Conservation (phyloP, 2,888 invertebrate species). For the Napeogenes inachia region DNA sequence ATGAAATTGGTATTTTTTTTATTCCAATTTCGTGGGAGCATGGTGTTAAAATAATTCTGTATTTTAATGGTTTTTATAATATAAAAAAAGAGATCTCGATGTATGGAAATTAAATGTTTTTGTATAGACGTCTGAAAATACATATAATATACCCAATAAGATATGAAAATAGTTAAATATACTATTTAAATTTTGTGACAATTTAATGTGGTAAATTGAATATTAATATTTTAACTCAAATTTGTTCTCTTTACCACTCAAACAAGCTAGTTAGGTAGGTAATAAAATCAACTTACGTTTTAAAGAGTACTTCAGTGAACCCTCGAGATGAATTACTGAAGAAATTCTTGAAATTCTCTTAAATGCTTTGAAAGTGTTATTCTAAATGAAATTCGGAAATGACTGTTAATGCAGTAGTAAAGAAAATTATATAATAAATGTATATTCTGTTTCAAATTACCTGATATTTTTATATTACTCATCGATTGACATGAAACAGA, state of each 20-base stretch:
- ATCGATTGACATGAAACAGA: too few relatives aligned
- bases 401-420: not conserved
- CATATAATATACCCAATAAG: too few relatives aligned
- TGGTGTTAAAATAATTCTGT: too few relatives aligned
- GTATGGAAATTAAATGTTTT: too few relatives aligned
- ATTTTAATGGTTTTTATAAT: too few relatives aligned
- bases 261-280: constrained; percentile 22
- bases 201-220: not conserved
- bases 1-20: not conserved
- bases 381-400: constrained; percentile 9
- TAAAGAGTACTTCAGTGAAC: constrained; percentile 32
- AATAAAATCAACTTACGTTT: constrained; percentile 41
- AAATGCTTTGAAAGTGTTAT: constrained; percentile 26
- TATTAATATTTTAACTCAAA: constrained; percentile 1
- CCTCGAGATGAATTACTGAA: constrained; percentile 26
- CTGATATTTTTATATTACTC: too few relatives aligned
- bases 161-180: too few relatives aligned
- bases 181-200: not conserved
- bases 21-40: not conserved
- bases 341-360: constrained; percentile 34
- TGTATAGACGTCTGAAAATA: too few relatives aligned
- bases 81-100: too few relatives aligned
- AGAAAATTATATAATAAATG: too few relatives aligned
- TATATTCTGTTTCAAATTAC: too few relatives aligned
- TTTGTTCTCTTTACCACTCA: constrained; percentile 6